Evolutionary conservation across 2,888 invertebrate species (phyloP).

Genomic region (Epinotia ramella): DNA sequence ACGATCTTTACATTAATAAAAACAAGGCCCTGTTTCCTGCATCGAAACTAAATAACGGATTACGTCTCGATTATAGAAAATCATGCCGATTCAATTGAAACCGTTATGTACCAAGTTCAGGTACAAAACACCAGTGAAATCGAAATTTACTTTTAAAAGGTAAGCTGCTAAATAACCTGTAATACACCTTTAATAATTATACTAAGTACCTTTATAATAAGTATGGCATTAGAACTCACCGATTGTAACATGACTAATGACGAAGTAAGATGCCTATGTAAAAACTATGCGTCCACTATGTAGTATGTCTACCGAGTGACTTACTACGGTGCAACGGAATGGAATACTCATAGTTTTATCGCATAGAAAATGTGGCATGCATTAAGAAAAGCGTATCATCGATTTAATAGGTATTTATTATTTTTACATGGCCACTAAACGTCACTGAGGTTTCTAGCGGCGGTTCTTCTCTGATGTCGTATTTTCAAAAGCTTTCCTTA

Average conservation of each 20-base stretch:
- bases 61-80: too few species aligned
- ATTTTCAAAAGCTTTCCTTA: neutral
- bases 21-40: too few species aligned
- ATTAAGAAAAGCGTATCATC: slow-evolving; percentile 22
- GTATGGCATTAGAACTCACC: slow-evolving; percentile 18
- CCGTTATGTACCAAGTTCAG: neutral
- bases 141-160: neutral
- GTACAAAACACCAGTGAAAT: neutral
- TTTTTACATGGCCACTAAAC: slow-evolving; percentile 8
- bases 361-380: slow-evolving; percentile 38
- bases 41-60: too few species aligned
- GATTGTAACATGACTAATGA: slow-evolving; percentile 12
- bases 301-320: neutral
- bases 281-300: neutral
- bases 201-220: neutral
- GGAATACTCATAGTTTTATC: slow-evolving; percentile 17
- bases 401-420: slow-evolving; percentile 5
- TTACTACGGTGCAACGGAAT: slow-evolving; percentile 8
- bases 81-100: neutral
- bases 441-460: neutral
- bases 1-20: too few species aligned
- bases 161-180: neutral
- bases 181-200: neutral
- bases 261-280: slow-evolving; percentile 1
- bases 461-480: neutral